These are phyloP conservation scores for Pterocles gutturalis DNA, from an alignment of 2,113 vertebrate species.

Conservation along the genomic window DNA sequence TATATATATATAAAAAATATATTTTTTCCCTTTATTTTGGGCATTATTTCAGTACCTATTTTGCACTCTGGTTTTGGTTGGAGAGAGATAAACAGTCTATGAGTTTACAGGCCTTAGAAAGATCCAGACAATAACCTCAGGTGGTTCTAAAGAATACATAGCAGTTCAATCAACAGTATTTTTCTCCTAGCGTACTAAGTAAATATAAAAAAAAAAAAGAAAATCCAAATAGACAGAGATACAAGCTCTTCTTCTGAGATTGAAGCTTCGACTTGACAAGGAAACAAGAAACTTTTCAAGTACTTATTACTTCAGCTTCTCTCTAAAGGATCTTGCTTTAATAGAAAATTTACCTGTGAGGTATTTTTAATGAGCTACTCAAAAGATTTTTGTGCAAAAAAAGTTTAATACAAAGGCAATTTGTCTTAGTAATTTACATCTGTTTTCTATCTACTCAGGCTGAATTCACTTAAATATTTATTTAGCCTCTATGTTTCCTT, in stretches of 20 bases:
- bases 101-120: not conserved
- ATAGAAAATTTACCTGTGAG: slow-evolving; percentile 25
- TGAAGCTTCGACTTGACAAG: not conserved
- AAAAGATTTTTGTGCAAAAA: slow-evolving; percentile 21
- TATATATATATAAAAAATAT: no score
- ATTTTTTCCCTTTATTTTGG: not conserved
- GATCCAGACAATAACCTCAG: not conserved
- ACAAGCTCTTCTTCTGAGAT: not conserved
- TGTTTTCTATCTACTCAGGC: slow-evolving; percentile 26
- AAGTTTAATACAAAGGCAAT: slow-evolving; percentile 51
- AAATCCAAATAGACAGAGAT: not conserved
- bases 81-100: not conserved
- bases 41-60: not conserved
- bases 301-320: not conserved
- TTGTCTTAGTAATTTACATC: slow-evolving; percentile 49
- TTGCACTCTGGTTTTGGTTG: not conserved
- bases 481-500: slow-evolving; percentile 23
- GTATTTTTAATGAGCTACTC: slow-evolving; percentile 35
- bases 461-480: slow-evolving; percentile 62
- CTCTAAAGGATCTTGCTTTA: slow-evolving; percentile 23
- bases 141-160: not conserved
- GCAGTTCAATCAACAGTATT: not conserved
- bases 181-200: not conserved
- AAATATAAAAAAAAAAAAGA: not conserved
- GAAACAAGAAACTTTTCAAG: slow-evolving; percentile 5